phyloP scores from a whole-genome alignment of 2,113 vertebrate species.

The Hassar affinis region DNA sequence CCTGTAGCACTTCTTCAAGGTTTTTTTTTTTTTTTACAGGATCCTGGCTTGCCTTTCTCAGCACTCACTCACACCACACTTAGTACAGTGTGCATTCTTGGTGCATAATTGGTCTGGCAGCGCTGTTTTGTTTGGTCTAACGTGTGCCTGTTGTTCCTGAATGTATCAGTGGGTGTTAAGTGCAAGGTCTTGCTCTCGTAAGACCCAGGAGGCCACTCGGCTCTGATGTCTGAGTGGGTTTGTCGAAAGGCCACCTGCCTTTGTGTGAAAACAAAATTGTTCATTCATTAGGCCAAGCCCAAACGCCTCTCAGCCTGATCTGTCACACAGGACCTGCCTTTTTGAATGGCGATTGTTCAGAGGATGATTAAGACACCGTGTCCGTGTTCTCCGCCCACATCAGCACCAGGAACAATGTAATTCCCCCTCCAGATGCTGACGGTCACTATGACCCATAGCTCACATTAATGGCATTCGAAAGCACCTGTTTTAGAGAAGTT shows the following conservation, averaged over 20 bases:
- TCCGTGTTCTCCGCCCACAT: not conserved
- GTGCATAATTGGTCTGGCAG: constrained; percentile 54
- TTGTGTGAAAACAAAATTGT: constrained; percentile 61
- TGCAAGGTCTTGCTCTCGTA: constrained; percentile 42
- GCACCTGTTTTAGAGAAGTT: constrained; percentile 60
- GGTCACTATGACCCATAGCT: constrained; percentile 48
- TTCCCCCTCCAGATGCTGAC: constrained; percentile 62
- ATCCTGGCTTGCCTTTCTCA: constrained; percentile 19
- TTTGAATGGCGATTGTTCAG: constrained; percentile 49
- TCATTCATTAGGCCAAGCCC: constrained; percentile 63
- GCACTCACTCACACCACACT: constrained; percentile 16
- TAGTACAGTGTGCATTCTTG: constrained; percentile 55
- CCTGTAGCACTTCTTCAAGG: constrained; percentile 28
- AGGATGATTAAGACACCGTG: constrained; percentile 55
- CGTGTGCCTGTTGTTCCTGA: constrained; percentile 47
- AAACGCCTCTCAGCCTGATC: constrained; percentile 64
- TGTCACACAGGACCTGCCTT: constrained; percentile 54
- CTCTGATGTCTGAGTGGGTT: constrained; percentile 47
- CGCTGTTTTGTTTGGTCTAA: constrained; percentile 67
- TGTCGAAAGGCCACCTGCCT: constrained; percentile 64
- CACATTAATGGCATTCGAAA: constrained; percentile 52
- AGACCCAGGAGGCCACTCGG: constrained; percentile 12
- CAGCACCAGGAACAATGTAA: constrained; percentile 36
- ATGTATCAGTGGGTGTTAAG: constrained; percentile 50
- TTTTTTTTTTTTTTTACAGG: constrained; percentile 18